phyloP scores from a whole-genome alignment of 2,797 vertebrate species.

The Sebastes jordani region DNA sequence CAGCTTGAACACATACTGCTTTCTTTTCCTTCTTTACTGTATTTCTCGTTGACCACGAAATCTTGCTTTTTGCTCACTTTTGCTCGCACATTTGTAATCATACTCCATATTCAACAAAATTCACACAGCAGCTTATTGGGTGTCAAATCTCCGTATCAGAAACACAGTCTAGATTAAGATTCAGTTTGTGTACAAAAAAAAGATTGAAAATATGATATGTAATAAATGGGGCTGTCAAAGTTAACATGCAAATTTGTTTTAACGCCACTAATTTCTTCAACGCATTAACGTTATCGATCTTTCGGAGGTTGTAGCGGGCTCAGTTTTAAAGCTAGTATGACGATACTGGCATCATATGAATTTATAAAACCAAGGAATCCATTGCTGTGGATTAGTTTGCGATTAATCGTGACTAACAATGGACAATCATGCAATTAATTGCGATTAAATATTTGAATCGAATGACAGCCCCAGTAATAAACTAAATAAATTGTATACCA shows the following conservation, averaged over 20 bases:
- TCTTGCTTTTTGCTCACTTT: not conserved
- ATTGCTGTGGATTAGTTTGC: too few relatives aligned
- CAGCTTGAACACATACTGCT: not conserved
- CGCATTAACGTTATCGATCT: too few relatives aligned
- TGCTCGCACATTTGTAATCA: not conserved
- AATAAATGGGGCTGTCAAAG: not conserved
- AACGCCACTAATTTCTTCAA: too few relatives aligned
- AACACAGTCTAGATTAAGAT: not conserved
- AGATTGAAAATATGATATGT: not conserved
- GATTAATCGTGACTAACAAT: too few relatives aligned
- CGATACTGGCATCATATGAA: too few relatives aligned
- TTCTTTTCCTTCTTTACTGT: not conserved
- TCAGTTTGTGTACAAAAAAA: not conserved
- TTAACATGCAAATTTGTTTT: too few relatives aligned
- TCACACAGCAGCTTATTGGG: not conserved
- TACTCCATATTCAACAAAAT: not conserved
- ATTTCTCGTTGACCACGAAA: not conserved
- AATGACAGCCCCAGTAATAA: not conserved
- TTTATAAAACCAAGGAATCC: too few relatives aligned
- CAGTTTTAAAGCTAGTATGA: too few relatives aligned
- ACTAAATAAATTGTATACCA: not conserved
- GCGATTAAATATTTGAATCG: too few relatives aligned
- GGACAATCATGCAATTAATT: too few relatives aligned
- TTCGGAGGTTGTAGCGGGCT: too few relatives aligned
- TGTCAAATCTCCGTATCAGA: not conserved